Percentiles rank a stretch among this genome's conserved stretches.
Conservation (phyloP, 2,888 invertebrate genomes). For the Gerris lacustris region DNA sequence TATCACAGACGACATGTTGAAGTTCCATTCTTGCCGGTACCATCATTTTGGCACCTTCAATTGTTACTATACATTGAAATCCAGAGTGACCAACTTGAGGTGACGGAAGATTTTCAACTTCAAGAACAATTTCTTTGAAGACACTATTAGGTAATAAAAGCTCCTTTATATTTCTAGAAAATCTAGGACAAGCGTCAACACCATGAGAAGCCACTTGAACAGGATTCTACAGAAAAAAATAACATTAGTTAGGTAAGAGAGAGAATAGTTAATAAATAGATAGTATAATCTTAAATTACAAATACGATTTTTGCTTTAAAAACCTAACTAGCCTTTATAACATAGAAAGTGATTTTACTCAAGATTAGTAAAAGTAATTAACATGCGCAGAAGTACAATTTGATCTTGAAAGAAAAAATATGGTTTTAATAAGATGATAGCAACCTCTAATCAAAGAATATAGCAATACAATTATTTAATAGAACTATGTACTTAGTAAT, state of each 20-base stretch:
- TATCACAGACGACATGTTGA: conserved; percentile 74
- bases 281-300: not conserved
- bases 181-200: conserved; percentile 63
- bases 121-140: conserved; percentile 73
- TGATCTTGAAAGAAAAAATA: too few species aligned
- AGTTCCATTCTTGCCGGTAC: conserved; percentile 74
- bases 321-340: too few species aligned
- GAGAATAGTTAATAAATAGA: not conserved
- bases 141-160: conserved; percentile 79
- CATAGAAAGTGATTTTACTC: too few species aligned
- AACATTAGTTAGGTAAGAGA: conserved; percentile 6
- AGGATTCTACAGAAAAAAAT: conserved; percentile 42
- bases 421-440: too few species aligned
- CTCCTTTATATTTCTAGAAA: conserved; percentile 58
- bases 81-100: conserved; percentile 80
- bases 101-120: conserved; percentile 81
- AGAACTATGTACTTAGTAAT: too few species aligned
- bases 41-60: conserved; percentile 79
- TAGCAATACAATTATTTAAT: too few species aligned
- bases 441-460: too few species aligned
- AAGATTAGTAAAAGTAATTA: too few species aligned
- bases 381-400: too few species aligned
- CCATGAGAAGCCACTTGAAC: conserved; percentile 47
- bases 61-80: conserved; percentile 80
- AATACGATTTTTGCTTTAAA: too few species aligned